Percentiles rank a stretch among this genome's conserved stretches.
These are phyloP conservation scores for Glaucomys volans DNA, from an alignment of 2,113 vertebrate genomes.

Conservation along the genomic window DNA sequence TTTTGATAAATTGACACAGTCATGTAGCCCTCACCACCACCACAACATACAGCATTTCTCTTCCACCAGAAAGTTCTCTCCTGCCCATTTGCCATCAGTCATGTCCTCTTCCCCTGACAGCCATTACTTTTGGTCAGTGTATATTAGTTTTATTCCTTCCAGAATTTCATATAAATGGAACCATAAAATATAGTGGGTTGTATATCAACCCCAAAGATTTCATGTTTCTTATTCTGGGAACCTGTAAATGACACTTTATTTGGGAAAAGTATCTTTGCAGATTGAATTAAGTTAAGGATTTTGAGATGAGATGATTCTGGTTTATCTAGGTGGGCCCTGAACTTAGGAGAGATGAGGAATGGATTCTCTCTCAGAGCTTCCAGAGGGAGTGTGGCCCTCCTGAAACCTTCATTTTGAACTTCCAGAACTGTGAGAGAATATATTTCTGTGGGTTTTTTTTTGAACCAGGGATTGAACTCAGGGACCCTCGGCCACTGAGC, in stretches of 20 bases:
- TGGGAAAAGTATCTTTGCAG: neutral
- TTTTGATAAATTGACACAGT: neutral
- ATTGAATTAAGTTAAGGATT: neutral
- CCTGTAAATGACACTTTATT: neutral
- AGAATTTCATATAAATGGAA: neutral
- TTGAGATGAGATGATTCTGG: neutral
- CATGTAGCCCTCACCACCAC: neutral
- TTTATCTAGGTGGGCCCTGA: neutral
- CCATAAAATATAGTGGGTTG: neutral
- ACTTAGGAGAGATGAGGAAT: neutral
- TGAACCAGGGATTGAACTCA: no score
- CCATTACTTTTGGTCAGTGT: neutral
- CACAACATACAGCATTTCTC: neutral
- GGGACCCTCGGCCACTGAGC: no score
- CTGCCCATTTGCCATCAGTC: neutral
- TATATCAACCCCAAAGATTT: neutral
- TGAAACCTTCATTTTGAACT: neutral
- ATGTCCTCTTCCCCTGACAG: neutral
- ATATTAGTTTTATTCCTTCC: neutral
- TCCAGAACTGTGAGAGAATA: neutral
- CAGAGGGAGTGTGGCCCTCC: neutral
- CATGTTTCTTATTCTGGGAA: neutral
- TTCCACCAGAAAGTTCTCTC: neutral
- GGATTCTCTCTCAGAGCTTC: neutral
- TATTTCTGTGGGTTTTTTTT: neutral